phyloP scores from a whole-genome alignment of 2,113 vertebrate genomes.

The Tamias sibiricus region DNA sequence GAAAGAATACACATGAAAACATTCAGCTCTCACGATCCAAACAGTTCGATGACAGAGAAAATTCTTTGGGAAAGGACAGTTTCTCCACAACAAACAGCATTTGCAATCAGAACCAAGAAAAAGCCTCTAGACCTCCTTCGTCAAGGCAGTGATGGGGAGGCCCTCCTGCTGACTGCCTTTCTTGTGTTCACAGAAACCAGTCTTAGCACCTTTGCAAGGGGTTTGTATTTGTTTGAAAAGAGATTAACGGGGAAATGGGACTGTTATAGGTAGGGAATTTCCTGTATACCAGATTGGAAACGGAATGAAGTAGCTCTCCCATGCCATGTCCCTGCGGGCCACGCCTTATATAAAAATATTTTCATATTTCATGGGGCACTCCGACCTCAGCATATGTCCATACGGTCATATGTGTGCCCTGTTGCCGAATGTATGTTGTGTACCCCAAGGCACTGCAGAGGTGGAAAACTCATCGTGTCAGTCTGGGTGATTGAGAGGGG shows the following conservation, averaged over 20 bases:
- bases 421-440: slow-evolving; percentile 85
- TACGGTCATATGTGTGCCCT: slow-evolving; percentile 83
- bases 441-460: slow-evolving; percentile 85
- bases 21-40: slow-evolving; percentile 70
- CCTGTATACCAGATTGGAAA: slow-evolving; percentile 82
- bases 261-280: slow-evolving; percentile 76
- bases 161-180: slow-evolving; percentile 74
- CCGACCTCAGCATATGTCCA: slow-evolving; percentile 85
- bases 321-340: slow-evolving; percentile 87
- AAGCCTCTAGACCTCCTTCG: slow-evolving; percentile 88
- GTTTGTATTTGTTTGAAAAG: slow-evolving; percentile 87
- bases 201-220: slow-evolving; percentile 88
- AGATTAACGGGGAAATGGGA: slow-evolving; percentile 77
- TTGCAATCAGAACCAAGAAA: slow-evolving; percentile 92
- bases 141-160: slow-evolving; percentile 84
- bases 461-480: slow-evolving; percentile 76
- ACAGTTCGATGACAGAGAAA: slow-evolving; percentile 80
- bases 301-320: slow-evolving; percentile 84
- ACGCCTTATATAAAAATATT: slow-evolving; percentile 85
- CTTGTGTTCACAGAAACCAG: slow-evolving; percentile 86
- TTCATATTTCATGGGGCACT: slow-evolving; percentile 87
- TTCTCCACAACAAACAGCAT: slow-evolving; percentile 90
- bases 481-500: slow-evolving; percentile 79
- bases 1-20: slow-evolving; percentile 85
- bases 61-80: slow-evolving; percentile 86